These are phyloP conservation scores for Rhabdophis nuchalis DNA, from an alignment of 2,797 vertebrate genomes.

Conservation along the genomic window DNA sequence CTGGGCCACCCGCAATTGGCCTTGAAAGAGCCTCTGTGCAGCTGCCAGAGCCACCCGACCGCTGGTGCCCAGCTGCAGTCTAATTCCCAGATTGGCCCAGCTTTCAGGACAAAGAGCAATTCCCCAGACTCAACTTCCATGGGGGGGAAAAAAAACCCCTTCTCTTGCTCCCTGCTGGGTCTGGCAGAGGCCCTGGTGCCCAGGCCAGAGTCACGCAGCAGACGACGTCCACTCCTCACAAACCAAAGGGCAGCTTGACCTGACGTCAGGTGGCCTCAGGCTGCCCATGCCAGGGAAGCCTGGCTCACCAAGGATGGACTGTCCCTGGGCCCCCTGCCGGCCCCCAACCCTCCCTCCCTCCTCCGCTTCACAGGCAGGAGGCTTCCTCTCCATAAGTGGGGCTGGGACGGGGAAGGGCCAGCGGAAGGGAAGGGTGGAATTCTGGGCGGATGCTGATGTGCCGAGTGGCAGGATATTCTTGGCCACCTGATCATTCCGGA, in stretches of 20 bases:
- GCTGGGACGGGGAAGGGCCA: not conserved
- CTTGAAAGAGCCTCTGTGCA: not conserved
- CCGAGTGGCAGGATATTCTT: not conserved
- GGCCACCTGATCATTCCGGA: not conserved
- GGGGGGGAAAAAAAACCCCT: rapidly evolving
- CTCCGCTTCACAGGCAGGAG: not conserved
- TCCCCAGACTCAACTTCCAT: not conserved
- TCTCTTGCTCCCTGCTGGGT: not conserved
- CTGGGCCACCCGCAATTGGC: not conserved
- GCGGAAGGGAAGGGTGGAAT: not conserved
- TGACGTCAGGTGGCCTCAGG: not conserved
- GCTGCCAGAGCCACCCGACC: not conserved
- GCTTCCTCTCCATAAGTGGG: not conserved
- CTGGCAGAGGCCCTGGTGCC: not conserved
- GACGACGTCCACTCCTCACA: not conserved
- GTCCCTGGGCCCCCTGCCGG: not conserved
- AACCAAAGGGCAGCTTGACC: rapidly evolving
- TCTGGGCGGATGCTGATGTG: not conserved
- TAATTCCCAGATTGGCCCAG: not conserved
- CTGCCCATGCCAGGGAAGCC: not conserved
- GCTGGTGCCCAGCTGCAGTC: not conserved
- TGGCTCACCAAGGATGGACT: not conserved
- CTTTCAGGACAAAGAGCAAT: not conserved
- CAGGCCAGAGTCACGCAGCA: not conserved
- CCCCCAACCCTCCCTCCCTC: not conserved